These are phyloP conservation scores for Poliocrania exsul DNA, from an alignment of 2,797 vertebrate species.

Conservation along the genomic window DNA sequence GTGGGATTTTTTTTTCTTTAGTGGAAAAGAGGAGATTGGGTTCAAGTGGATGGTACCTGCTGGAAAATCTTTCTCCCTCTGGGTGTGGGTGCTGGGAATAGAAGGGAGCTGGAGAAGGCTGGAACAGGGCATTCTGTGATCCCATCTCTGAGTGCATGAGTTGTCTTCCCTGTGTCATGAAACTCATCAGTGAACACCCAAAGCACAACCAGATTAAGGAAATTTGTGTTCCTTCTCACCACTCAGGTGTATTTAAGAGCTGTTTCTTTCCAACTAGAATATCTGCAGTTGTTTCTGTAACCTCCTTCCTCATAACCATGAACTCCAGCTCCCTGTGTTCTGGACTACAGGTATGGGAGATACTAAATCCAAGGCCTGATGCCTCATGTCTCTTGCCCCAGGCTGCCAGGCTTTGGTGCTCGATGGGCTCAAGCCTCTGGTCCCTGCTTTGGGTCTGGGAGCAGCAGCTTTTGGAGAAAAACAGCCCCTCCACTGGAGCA, in stretches of 20 bases:
- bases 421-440: not conserved
- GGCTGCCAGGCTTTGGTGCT: not conserved
- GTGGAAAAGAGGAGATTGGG: not conserved
- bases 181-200: not conserved
- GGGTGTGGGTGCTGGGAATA: not conserved
- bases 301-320: fast-evolving
- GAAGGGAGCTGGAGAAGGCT: not conserved
- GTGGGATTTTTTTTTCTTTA: not conserved
- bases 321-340: not conserved
- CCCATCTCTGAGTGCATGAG: not conserved
- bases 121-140: not conserved
- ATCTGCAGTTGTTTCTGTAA: not conserved
- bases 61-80: not conserved
- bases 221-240: not conserved
- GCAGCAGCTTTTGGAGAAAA: not conserved
- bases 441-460: not conserved
- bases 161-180: not conserved
- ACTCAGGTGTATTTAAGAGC: not conserved
- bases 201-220: not conserved
- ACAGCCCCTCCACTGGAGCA: fast-evolving
- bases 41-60: not conserved
- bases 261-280: not conserved
- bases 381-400: not conserved
- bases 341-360: not conserved
- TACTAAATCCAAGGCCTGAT: not conserved